phyloP scores from a whole-genome alignment of 2,113 vertebrate genomes.

The Nanorana parkeri region DNA sequence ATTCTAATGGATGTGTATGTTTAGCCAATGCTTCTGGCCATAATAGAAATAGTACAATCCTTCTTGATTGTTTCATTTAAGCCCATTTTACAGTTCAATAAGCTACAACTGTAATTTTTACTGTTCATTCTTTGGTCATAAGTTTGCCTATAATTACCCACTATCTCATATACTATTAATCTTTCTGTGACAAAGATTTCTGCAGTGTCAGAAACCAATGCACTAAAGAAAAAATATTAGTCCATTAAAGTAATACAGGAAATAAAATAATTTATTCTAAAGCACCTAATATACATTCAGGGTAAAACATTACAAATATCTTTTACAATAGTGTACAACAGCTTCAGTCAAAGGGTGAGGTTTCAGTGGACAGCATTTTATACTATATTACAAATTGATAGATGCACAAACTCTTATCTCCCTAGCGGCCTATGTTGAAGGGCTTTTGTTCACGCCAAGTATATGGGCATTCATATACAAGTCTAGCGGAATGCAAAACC shows the following conservation, averaged over 20 bases:
- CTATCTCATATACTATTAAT: slow-evolving; percentile 14
- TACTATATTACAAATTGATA: no score
- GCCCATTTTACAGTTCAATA: slow-evolving; percentile 8
- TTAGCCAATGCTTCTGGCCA: not conserved
- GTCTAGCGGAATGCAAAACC: no score
- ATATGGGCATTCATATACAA: no score
- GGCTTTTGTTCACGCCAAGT: no score
- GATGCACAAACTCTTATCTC: no score
- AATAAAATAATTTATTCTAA: slow-evolving; percentile 14
- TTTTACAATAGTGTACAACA: not conserved
- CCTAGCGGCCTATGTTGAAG: no score
- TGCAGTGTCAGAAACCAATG: slow-evolving; percentile 29
- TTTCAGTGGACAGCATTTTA: no score
- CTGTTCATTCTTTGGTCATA: slow-evolving; percentile 18
- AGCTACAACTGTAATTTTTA: not conserved
- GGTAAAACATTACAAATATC: not conserved
- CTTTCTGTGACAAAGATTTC: slow-evolving; percentile 10
- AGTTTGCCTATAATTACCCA: slow-evolving; percentile 25
- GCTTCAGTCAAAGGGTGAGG: no score
- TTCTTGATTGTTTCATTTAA: not conserved
- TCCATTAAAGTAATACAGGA: slow-evolving; percentile 18
- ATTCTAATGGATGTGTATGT: not conserved
- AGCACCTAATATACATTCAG: slow-evolving; percentile 18
- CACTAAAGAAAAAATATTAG: slow-evolving; percentile 18
- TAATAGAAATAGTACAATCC: not conserved